These are phyloP conservation scores for Psilopogon haemacephalus DNA, from an alignment of 2,113 vertebrate genomes.

Conservation along the genomic window DNA sequence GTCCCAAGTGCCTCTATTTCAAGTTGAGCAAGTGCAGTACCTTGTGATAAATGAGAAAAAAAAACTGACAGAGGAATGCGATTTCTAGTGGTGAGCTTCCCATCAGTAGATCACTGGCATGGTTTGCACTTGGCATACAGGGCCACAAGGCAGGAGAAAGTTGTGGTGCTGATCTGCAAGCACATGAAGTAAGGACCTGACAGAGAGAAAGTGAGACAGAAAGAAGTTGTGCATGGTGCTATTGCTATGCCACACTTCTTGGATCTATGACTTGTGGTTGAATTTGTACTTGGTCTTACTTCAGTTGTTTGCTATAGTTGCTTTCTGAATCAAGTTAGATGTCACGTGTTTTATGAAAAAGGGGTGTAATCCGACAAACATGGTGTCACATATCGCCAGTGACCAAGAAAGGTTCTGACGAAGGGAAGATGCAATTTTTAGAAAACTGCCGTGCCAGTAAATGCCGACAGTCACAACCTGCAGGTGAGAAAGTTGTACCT, in stretches of 20 bases:
- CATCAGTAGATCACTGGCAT: not conserved
- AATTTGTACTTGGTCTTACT: not conserved
- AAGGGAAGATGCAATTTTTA: not conserved
- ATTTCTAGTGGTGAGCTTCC: not conserved
- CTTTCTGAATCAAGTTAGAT: not conserved
- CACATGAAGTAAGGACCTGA: not conserved
- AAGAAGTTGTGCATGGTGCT: not conserved
- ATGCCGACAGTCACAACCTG: not conserved
- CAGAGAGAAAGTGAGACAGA: not conserved
- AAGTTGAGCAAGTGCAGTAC: not conserved
- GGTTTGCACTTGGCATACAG: not conserved
- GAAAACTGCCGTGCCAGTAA: not conserved
- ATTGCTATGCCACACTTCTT: not conserved
- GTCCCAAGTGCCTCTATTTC: not conserved
- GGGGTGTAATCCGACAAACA: not conserved
- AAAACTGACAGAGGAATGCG: not conserved
- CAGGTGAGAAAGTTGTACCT: not conserved
- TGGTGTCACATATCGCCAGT: not conserved
- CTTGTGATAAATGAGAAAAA: not conserved
- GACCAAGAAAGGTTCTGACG: not conserved
- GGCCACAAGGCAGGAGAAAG: not conserved
- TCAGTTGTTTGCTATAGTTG: not conserved
- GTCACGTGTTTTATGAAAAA: not conserved
- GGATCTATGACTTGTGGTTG: not conserved
- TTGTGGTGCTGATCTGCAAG: not conserved